Evolutionary conservation across 2,797 vertebrate species (phyloP).

Genomic region (Menidia menidia): DNA sequence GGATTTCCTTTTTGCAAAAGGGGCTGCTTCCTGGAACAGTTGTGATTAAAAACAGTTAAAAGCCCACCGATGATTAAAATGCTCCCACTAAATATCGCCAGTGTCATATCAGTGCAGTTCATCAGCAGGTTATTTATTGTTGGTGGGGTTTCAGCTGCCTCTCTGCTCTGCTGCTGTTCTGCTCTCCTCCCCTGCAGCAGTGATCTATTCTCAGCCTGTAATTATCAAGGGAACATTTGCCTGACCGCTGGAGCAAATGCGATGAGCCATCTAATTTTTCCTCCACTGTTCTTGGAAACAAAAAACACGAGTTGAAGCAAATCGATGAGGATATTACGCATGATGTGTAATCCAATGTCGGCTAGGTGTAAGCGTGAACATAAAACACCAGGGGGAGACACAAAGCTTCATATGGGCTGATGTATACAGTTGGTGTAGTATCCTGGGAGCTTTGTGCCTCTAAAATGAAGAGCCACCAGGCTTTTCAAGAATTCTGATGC

Average conservation of each 20-base stretch:
- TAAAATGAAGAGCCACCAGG: neutral
- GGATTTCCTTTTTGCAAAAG: too few relatives aligned
- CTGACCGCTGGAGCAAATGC: too few relatives aligned
- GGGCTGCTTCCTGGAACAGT: neutral
- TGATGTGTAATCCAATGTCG: too few relatives aligned
- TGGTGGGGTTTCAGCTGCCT: neutral
- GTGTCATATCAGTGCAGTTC: too few relatives aligned
- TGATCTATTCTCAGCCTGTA: conserved; percentile 13
- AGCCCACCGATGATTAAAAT: neutral
- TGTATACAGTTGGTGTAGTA: too few relatives aligned
- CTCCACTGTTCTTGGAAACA: too few relatives aligned
- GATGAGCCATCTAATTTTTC: too few relatives aligned
- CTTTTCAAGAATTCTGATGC: too few relatives aligned
- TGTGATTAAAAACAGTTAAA: neutral
- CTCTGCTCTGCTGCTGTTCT: too few relatives aligned
- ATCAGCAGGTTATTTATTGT: neutral
- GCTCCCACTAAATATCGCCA: neutral
- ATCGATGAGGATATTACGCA: too few relatives aligned
- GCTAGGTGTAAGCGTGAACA: conserved; percentile 17
- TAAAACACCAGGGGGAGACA: conserved; percentile 62
- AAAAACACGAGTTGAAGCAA: too few relatives aligned
- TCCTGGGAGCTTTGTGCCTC: neutral
- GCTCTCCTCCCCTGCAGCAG: neutral
- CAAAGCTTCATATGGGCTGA: neutral
- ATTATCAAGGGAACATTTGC: too few relatives aligned